Percentiles rank a stretch among this genome's conserved stretches.
Evolutionary conservation across 2,797 vertebrate species (phyloP).

Genomic region (Delichon dasypus): DNA sequence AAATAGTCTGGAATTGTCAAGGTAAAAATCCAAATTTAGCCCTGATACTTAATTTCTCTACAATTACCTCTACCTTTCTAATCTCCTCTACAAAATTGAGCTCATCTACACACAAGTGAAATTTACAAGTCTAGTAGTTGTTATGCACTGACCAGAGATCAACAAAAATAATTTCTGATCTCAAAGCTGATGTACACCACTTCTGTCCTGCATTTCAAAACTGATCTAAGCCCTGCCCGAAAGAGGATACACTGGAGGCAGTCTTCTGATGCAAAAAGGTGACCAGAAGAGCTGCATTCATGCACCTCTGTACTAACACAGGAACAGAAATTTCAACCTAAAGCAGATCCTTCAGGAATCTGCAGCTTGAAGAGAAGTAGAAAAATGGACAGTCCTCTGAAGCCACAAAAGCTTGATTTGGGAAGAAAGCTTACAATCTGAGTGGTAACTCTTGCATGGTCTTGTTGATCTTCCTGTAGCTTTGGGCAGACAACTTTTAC

Average conservation of each 20-base stretch:
- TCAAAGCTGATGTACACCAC: not conserved
- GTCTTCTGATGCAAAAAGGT: not conserved
- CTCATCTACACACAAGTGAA: not conserved
- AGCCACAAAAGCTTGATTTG: not conserved
- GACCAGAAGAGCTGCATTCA: not conserved
- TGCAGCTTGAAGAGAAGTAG: not conserved
- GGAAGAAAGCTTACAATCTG: not conserved
- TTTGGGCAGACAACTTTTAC: not conserved
- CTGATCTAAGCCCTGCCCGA: not conserved
- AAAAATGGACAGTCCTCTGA: not conserved
- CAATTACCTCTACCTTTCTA: not conserved
- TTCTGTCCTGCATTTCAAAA: not conserved
- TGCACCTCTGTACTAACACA: not conserved
- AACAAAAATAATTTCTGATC: not conserved
- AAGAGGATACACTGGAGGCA: not conserved
- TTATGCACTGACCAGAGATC: not conserved
- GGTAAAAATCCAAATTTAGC: not conserved
- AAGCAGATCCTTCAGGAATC: not conserved
- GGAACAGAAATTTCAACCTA: not conserved
- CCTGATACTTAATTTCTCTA: not conserved
- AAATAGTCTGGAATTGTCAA: not conserved
- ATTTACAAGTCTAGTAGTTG: not conserved
- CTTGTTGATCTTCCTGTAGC: not conserved
- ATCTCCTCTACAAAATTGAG: not conserved
- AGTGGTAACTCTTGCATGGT: not conserved